phyloP scores from a whole-genome alignment of 2,113 vertebrate species.

The Mormyrus iriodes region DNA sequence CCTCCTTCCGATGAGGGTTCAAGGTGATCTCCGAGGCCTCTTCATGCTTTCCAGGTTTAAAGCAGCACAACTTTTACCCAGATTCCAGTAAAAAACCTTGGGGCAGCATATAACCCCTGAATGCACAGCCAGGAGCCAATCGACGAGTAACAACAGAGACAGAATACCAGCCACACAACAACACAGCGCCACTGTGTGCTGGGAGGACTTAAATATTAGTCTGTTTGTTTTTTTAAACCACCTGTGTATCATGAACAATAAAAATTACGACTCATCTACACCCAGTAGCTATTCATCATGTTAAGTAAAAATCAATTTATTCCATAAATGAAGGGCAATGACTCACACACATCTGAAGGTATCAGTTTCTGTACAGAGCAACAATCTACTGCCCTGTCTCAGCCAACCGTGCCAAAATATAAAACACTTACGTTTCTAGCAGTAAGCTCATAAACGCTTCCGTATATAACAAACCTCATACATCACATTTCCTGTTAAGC shows the following conservation, averaged over 20 bases:
- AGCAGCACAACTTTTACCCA: not conserved
- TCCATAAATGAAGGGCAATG: not conserved
- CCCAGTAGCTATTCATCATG: not conserved
- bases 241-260: not conserved
- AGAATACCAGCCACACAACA: slow-evolving; percentile 30
- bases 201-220: not conserved
- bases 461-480: slow-evolving; percentile 27
- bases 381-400: slow-evolving; percentile 2
- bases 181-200: not conserved
- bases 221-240: not conserved
- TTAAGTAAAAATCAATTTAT: slow-evolving; percentile 11
- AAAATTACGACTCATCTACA: not conserved
- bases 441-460: slow-evolving; percentile 17
- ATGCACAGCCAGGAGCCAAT: slow-evolving; percentile 14
- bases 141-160: not conserved
- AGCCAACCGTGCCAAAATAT: slow-evolving; percentile 20
- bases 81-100: not conserved
- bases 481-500: slow-evolving; percentile 31
- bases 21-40: not conserved
- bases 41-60: not conserved
- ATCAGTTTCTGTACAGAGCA: not conserved
- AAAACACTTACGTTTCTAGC: slow-evolving; percentile 24
- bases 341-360: not conserved
- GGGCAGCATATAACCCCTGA: not conserved
- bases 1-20: not conserved